These are phyloP conservation scores for Margarornis squamiger DNA, from an alignment of 2,797 vertebrate genomes.

Conservation along the genomic window DNA sequence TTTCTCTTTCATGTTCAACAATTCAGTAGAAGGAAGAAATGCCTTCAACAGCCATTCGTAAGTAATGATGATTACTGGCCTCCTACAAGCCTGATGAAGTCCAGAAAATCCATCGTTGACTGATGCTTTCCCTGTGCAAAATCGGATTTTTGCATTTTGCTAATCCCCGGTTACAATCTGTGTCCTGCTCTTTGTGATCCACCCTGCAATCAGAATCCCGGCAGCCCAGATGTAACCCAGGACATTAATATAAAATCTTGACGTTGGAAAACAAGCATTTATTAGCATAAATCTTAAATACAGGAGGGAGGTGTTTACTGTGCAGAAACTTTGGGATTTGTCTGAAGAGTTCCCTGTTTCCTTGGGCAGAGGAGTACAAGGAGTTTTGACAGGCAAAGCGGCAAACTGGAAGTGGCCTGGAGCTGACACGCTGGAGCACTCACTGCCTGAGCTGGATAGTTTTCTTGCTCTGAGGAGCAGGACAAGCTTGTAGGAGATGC, in stretches of 20 bases:
- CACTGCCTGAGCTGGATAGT: background rate
- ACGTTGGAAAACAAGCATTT: slow-evolving; percentile 16
- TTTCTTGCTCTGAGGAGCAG: background rate
- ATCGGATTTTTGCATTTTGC: slow-evolving; percentile 92
- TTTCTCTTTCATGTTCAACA: background rate
- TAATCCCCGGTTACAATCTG: slow-evolving; percentile 96
- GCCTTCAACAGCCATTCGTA: background rate
- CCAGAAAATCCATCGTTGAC: slow-evolving; percentile 87
- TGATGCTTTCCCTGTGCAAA: slow-evolving; percentile 88
- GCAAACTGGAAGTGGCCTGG: background rate
- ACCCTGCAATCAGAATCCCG: slow-evolving; percentile 75
- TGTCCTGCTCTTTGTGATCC: slow-evolving; percentile 82
- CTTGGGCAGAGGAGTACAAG: background rate
- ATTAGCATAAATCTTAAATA: slow-evolving; percentile 47
- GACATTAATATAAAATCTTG: slow-evolving; percentile 44
- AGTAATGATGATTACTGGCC: slow-evolving; percentile 64
- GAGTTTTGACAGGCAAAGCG: background rate
- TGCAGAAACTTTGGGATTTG: slow-evolving; percentile 38
- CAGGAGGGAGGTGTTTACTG: background rate
- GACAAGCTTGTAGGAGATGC: slow-evolving; percentile 55
- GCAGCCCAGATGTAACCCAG: slow-evolving; percentile 66
- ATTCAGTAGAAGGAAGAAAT: slow-evolving; percentile 39
- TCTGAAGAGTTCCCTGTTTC: background rate
- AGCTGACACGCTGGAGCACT: slow-evolving; percentile 14
- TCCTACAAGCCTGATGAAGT: slow-evolving; percentile 83